A percentile compares a stretch with the other conserved stretches of the same genome.
Evolutionary conservation across 2,888 invertebrate genomes (phyloP).

Genomic region (Eupithecia subumbrata): DNA sequence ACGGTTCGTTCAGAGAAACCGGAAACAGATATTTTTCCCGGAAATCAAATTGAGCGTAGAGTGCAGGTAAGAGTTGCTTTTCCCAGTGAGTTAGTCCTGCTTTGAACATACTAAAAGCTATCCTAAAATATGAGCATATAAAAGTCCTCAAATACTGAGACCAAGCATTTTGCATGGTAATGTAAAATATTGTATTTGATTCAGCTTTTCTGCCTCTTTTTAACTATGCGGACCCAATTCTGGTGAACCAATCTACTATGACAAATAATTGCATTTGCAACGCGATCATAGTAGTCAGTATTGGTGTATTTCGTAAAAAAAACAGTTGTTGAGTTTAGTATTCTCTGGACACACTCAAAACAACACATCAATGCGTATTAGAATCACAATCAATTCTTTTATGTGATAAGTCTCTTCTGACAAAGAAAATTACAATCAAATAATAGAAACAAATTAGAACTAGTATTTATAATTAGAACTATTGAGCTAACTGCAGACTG

Average conservation of each 20-base stretch:
- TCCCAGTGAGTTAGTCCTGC: no score
- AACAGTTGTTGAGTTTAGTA: not conserved
- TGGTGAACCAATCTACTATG: not conserved
- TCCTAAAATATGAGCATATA: not conserved
- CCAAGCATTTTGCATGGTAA: no score
- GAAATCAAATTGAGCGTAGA: no score
- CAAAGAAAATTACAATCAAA: no score
- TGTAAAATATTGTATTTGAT: not conserved
- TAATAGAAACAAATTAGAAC: no score
- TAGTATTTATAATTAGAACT: no score
- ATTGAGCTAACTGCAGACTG: no score
- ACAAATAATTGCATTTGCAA: not conserved
- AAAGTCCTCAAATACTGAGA: not conserved
- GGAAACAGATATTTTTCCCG: no score
- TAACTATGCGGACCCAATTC: not conserved
- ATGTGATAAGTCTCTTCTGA: no score
- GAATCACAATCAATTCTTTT: not conserved
- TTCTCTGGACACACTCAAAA: not conserved
- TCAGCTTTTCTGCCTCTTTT: not conserved
- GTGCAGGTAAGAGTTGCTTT: no score
- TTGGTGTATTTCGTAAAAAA: not conserved
- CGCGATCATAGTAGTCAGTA: not conserved
- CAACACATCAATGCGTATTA: not conserved
- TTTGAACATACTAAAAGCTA: not conserved
- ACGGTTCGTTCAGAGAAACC: no score